Base-by-base conservation (phyloP, 2,797 vertebrate species). In the Loriculus beryllinus region DNA sequence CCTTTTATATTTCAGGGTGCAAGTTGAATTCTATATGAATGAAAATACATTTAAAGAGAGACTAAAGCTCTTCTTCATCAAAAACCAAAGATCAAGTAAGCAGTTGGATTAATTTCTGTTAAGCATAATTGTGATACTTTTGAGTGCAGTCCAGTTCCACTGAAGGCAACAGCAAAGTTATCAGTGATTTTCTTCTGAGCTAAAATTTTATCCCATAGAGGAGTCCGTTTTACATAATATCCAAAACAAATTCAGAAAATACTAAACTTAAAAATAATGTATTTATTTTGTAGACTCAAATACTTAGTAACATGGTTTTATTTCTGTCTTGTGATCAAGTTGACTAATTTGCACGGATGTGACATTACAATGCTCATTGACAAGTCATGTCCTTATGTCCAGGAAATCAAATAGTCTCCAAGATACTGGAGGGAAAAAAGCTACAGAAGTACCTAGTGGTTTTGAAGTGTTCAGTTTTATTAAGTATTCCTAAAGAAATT, bases 21-120 rank as follows among this genome's bases (percentile, higher is more conserved):
- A 98, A 97, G 98, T 98, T 95, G 98, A 98, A 97, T 98, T 98
- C 92, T 98, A 98, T 93, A 98, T 98, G 97, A 98, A 98, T 92
- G 98, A 98, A 97, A 98, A 98, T 40, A 98, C 98, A 72, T 98
- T 98, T 96, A 98, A 98, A 97, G 98, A 98, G 91, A 98, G 98
- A 92, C 96, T 98, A 85, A 98, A 98, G 90, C 97, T 98, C 91
- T 98, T 98, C 97, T 98, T 98, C 97, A 98, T 98, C 96, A 98
- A 98, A 98, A 98, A 98, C 91, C 98, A 98, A 97, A 97, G 98
- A 98, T 98, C 98, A 97, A 98, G 98, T 98, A 98, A 98, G 98
- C 95, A 82, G 23, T 67, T 94, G 57, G 31, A 67, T 92, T 94
- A 47, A 72, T 91, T 95, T 96, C 37, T 87, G 5, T 93, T 81